phyloP scores from a whole-genome alignment of 35 echinoderm and acorn worm species.

The Holothuria glaberrima region DNA sequence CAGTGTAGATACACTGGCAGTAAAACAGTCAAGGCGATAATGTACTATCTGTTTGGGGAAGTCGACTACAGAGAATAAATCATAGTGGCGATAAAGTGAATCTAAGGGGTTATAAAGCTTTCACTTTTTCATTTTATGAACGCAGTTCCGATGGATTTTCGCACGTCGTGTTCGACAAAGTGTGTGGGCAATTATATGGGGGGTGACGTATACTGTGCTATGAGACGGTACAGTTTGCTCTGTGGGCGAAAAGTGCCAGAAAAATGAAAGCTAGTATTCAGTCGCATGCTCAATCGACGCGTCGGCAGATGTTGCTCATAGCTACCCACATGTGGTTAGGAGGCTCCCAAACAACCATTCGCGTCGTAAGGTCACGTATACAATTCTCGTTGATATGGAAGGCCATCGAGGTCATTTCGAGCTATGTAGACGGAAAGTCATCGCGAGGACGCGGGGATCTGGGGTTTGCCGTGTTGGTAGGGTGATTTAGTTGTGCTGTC shows the following conservation, averaged over 20 bases:
- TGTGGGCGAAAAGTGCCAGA: not conserved
- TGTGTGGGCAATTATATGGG: conserved; percentile 40
- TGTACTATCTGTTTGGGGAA: conserved; percentile 60
- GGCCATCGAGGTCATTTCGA: conserved; percentile 29
- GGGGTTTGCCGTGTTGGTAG: conserved; percentile 37
- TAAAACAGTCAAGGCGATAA: conserved; percentile 62
- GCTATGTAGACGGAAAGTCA: not conserved
- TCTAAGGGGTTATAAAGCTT: conserved; percentile 46
- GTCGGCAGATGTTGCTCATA: not conserved
- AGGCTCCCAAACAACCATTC: not conserved
- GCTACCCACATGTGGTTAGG: conserved; percentile 33
- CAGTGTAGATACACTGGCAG: conserved; percentile 14
- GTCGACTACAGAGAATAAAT: conserved; percentile 42
- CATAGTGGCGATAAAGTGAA: conserved; percentile 19
- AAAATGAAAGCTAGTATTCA: too few species aligned
- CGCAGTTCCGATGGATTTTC: not conserved
- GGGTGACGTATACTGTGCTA: not conserved
- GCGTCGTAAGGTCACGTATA: conserved; percentile 9
- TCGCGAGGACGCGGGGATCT: conserved; percentile 28
- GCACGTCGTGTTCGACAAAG: conserved; percentile 6
- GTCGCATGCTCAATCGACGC: too few species aligned
- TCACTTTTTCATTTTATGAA: conserved; percentile 44
- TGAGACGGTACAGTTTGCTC: not conserved
- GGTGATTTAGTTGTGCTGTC: conserved; percentile 4
- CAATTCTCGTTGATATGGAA: not conserved